Percentiles rank a stretch among this genome's conserved stretches.
phyloP scores from a whole-genome alignment of 1,140 invertebrate genomes.

The Lepidurus packardi region DNA sequence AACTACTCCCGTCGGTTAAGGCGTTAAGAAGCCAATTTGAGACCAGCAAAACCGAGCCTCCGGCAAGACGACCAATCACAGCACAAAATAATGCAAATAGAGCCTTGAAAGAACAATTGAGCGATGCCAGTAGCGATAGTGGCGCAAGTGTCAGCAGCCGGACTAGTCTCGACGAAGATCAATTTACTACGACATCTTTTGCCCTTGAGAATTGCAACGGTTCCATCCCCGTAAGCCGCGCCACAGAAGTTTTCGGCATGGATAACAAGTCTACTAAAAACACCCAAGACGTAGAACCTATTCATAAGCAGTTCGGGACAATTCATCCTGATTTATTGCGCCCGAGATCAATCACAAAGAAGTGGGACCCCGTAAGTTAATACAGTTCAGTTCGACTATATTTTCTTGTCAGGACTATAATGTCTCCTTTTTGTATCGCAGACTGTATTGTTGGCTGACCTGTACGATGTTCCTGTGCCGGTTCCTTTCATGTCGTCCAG shows the following conservation, averaged over 20 bases:
- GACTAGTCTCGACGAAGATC: neutral
- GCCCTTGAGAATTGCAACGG: neutral
- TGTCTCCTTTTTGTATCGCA: constrained; percentile 32
- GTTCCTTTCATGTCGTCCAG: neutral
- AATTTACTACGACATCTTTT: neutral
- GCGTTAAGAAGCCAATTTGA: constrained; percentile 41
- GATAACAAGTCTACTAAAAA: neutral
- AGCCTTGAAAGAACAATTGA: neutral
- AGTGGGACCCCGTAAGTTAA: constrained; percentile 35
- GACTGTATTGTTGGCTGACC: constrained; percentile 36
- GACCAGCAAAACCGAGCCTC: constrained; percentile 34
- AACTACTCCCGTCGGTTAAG: constrained; percentile 41
- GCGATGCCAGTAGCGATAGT: neutral
- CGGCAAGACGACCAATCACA: neutral
- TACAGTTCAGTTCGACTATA: too few species aligned
- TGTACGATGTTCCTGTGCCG: constrained; percentile 36
- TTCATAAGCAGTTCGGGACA: constrained; percentile 30
- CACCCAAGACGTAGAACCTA: constrained; percentile 29
- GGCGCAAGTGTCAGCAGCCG: constrained; percentile 8
- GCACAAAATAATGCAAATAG: neutral
- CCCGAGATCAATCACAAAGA: constrained; percentile 38
- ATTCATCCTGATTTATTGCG: constrained; percentile 42
- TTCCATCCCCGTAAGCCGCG: neutral
- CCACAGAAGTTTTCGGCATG: neutral
- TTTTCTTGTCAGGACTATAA: neutral